Evolutionary conservation across 2,888 invertebrate species (phyloP), one percentile per base, ranked within the genome.

Genomic region (Cepaea hortensis): DNA sequence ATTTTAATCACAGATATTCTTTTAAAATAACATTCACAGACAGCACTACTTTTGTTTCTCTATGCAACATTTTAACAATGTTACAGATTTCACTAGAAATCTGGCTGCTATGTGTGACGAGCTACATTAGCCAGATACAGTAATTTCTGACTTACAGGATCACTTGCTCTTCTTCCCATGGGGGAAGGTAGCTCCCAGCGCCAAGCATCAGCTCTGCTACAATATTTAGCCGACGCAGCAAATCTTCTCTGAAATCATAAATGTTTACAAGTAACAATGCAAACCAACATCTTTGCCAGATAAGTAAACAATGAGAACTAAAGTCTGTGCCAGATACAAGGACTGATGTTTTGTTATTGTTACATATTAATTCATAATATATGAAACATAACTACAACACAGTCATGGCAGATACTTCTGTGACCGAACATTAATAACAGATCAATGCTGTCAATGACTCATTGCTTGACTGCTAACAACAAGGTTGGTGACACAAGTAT

Each of bases 171-270:
- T 97, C 97, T 55, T 96, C 95, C 95, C 97, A 97, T 86, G 96
- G 94, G 3, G 97, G 97, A 87, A 98, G 94, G 85, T 97, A 95
- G 83, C 95, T 95, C 84, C 96, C 96, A 46, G 95, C 94, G 84
- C 96, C 97, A 3, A 96, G 95, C 87, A 97, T 92, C 77, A 96
- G 95, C 15, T 96, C 96, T 84, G 96, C 95, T 0, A 98, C 95
- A 46, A 97, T 96, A 90, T 95, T 96, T 89, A 98, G 95, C 82
- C 96, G 95, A 72, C 96, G 95, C 82, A 96, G 94, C 79, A 97
- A 95, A 85, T 97, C 96, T 87, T 97, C 97, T 83, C 97, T 96
- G 91, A n/a, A 94, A 94, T 72, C 86, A 61, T 65, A 73, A 70
- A 50, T 48, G 62, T 15, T 75, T n/a, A 55, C 65, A 5, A 46